These are phyloP conservation scores for Himalopsyche kuldschensis DNA, from an alignment of 2,888 invertebrate species.

Conservation along the genomic window DNA sequence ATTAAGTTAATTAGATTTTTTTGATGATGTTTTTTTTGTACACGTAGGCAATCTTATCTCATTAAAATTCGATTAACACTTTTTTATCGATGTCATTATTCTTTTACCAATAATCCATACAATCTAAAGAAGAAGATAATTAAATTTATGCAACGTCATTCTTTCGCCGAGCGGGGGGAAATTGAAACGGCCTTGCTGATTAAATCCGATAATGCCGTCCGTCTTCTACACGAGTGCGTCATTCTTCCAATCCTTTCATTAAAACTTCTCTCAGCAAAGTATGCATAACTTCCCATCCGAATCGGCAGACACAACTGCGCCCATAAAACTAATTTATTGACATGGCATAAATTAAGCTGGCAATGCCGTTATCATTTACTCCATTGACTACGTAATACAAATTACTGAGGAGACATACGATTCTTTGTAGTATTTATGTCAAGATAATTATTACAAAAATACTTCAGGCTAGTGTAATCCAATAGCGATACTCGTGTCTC, in stretches of 20 bases:
- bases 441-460: no score
- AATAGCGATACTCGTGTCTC: no score
- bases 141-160: neutral
- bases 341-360: neutral
- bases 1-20: no score
- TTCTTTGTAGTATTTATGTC: no score
- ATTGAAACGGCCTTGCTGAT: neutral
- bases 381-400: neutral
- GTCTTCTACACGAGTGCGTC: conserved; percentile 6
- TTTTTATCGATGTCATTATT: no score
- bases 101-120: neutral
- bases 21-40: no score
- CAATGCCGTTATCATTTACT: neutral
- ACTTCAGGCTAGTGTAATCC: no score
- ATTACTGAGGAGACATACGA: neutral
- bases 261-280: conserved; percentile 16
- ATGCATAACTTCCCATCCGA: conserved; percentile 28
- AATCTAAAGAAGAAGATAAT: neutral
- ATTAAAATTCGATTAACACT: no score
- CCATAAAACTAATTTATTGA: conserved; percentile 35
- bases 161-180: neutral
- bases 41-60: no score
- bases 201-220: neutral
- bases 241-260: conserved; percentile 16
- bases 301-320: conserved; percentile 5